A percentile compares a stretch with the other conserved stretches of the same genome.
Evolutionary conservation across 2,888 invertebrate genomes (phyloP).

Genomic region (Rotaria socialis): DNA sequence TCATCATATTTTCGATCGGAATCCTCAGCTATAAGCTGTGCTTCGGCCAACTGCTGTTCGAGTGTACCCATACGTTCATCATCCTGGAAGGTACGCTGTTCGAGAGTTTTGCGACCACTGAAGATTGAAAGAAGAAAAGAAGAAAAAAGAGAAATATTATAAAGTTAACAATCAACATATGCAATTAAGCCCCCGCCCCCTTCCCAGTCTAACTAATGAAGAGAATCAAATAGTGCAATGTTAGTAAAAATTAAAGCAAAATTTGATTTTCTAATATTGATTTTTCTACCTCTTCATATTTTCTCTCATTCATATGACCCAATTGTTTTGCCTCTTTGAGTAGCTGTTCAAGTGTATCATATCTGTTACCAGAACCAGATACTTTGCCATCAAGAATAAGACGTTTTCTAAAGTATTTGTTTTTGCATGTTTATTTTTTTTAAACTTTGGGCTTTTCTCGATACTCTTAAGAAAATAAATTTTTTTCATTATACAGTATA

Average conservation of each 20-base stretch:
- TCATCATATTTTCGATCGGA: constrained; percentile 61
- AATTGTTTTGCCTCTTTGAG: constrained; percentile 36
- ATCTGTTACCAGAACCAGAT: not conserved
- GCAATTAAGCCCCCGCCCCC: not conserved
- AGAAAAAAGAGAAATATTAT: not conserved
- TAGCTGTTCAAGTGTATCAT: constrained; percentile 29
- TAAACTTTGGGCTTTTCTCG: not conserved
- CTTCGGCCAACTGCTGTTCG: constrained; percentile 63
- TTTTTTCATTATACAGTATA: no score
- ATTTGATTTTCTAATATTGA: not conserved
- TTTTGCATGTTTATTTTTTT: not conserved
- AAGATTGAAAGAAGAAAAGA: not conserved
- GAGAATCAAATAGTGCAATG: not conserved
- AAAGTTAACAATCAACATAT: not conserved
- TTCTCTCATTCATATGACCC: constrained; percentile 14
- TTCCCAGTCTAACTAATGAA: not conserved
- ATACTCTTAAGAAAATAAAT: not conserved
- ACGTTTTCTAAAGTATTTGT: constrained; percentile 23
- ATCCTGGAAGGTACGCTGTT: constrained; percentile 95
- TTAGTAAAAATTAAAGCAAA: not conserved
- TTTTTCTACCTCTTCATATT: constrained; percentile 33
- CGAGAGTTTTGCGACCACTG: constrained; percentile 55
- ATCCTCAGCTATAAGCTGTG: constrained; percentile 49
- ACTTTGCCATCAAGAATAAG: constrained; percentile 29
- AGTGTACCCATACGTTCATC: constrained; percentile 98